Conservation (phyloP, 2,888 invertebrate genomes). For the Phymatocera aterrima region DNA sequence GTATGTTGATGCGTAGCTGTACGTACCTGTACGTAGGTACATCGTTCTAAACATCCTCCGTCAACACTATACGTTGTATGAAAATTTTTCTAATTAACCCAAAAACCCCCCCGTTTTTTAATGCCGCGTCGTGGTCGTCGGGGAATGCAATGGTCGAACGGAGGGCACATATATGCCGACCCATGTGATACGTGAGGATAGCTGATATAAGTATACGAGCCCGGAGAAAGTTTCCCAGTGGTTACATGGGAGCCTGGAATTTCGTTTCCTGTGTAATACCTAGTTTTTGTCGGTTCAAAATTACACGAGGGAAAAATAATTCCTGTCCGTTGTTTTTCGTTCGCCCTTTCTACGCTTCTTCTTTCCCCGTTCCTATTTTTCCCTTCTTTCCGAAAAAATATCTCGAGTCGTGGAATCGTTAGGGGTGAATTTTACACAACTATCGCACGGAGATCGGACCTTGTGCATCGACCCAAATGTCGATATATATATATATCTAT, state of each 20-base stretch:
- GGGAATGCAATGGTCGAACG: too few relatives aligned
- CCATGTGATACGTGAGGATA: background rate
- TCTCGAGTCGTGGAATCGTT: too few relatives aligned
- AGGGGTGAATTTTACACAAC: too few relatives aligned
- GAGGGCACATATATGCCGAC: too few relatives aligned
- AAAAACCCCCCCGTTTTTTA: background rate
- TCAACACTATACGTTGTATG: constrained; percentile 29
- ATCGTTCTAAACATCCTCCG: constrained; percentile 27
- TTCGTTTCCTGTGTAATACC: too few relatives aligned
- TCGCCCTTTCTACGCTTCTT: background rate
- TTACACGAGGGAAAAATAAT: too few relatives aligned
- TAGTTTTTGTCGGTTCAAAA: too few relatives aligned
- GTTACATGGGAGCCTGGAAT: background rate
- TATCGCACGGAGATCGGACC: background rate
- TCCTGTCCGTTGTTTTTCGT: background rate
- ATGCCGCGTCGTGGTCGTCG: background rate
- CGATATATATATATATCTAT: background rate
- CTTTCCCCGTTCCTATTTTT: background rate
- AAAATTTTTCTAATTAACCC: constrained; percentile 26
- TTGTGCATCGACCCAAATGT: background rate
- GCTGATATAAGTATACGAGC: background rate
- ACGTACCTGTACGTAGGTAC: too few relatives aligned
- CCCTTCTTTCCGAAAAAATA: too few relatives aligned
- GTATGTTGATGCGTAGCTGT: too few relatives aligned
- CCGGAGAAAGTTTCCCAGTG: background rate